Base-by-base conservation (phyloP, 30 jellyfish, hydroid and myxozoan species). In the Catostylus mosaicus region DNA sequence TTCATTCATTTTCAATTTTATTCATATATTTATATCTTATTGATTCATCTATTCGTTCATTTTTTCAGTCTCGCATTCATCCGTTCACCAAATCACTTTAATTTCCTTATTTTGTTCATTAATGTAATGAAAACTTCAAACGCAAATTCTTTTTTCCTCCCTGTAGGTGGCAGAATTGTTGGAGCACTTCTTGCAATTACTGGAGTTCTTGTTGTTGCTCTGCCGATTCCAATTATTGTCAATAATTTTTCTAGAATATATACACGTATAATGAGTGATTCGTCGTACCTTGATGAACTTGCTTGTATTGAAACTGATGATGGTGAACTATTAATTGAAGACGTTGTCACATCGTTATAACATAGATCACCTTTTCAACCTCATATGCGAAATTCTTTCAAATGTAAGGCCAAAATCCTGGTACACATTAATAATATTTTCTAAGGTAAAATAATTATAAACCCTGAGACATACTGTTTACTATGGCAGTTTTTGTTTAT, bases 181-280 rank as follows among this genome's bases (percentile, higher is more conserved):
- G 93, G 96, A 0, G 88, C 96, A 14, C 31, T 90, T 23, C 81
- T 90, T 23, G 94, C 95, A 4, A 90, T 90, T 31, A 90, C 96
- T 24, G 97, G 97, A 24, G 96, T 90, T 27, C 57, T 90, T 77
- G 96, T 90, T 35, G 88, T 90, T 31, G 97, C 97, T 22, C 71
- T 90, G 48, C 97, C 97, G 14, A 90, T 90, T 22, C 97, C 97
- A 35, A 78, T 90, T 9, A 90, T 90, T 38, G 96, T 84, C 37
- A 90, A 84, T 50, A 90, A 90, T 59, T 90, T 90, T 67, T 75
- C 94, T 7, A 75, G 91, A 34, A 75, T 80, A 29, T 90, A 90
- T 70, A 80, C 91, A 48, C 60, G 87, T 14, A 61, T 85, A 48
- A 90, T 90, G 97, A 84, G 76, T 14, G 95, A 84, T 62, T 61